phyloP scores from a whole-genome alignment of 2,888 invertebrate species.

The Clistopyga incitator region DNA sequence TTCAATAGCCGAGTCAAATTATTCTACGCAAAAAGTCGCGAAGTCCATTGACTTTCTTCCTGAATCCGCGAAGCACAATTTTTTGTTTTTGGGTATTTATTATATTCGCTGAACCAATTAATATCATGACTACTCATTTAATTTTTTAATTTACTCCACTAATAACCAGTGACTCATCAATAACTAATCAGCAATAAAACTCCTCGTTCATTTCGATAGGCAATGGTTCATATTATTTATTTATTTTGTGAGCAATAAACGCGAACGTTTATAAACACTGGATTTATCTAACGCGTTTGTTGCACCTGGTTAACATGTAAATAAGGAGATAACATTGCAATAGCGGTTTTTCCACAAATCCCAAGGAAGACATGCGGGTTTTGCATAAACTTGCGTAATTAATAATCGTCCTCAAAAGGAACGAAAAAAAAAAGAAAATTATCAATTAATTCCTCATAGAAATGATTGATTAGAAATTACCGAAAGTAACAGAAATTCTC shows the following conservation, averaged over 20 bases:
- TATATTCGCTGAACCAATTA: too few relatives aligned
- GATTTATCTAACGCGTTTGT: neutral
- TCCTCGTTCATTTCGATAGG: too few relatives aligned
- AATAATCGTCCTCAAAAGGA: neutral
- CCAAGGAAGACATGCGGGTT: constrained; percentile 11
- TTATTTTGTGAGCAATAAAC: too few relatives aligned
- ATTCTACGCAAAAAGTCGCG: neutral
- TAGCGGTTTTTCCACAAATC: constrained; percentile 1
- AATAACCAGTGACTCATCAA: too few relatives aligned
- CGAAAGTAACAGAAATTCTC: too few relatives aligned
- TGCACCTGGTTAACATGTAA: neutral
- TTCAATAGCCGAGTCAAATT: neutral
- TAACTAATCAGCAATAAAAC: too few relatives aligned
- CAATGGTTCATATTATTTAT: too few relatives aligned
- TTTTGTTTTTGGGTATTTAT: too few relatives aligned
- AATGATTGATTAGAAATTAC: neutral
- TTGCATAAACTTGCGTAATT: neutral
- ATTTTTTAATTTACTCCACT: too few relatives aligned
- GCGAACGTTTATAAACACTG: too few relatives aligned
- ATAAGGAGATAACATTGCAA: neutral
- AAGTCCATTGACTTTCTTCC: neutral
- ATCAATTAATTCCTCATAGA: neutral
- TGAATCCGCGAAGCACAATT: neutral
- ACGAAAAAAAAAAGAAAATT: neutral
- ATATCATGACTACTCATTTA: too few relatives aligned